Evolutionary conservation across 2,797 vertebrate species (phyloP).

Genomic region (Phalloptychus januarius): DNA sequence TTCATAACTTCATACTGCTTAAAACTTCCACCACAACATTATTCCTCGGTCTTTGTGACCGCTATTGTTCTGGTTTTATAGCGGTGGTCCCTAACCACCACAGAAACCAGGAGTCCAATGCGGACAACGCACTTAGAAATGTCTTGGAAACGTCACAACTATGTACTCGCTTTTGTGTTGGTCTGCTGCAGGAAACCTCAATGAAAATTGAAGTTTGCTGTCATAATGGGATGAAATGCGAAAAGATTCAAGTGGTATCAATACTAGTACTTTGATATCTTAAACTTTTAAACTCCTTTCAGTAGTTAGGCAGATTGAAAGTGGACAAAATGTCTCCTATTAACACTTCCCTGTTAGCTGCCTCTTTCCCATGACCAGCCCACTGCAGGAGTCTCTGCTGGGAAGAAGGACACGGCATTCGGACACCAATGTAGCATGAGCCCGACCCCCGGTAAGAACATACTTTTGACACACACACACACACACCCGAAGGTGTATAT

Average conservation of each 20-base stretch:
- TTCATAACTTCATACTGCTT: background rate
- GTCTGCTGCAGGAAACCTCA: background rate
- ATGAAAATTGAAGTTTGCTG: background rate
- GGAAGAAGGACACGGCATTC: constrained; percentile 70
- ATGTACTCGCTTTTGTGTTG: background rate
- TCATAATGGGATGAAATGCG: background rate
- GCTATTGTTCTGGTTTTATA: background rate
- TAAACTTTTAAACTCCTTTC: background rate
- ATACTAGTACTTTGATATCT: background rate
- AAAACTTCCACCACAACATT: background rate
- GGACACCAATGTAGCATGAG: constrained; percentile 78
- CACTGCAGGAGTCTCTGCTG: constrained; percentile 61
- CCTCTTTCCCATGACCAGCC: constrained; percentile 78
- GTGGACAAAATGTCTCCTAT: constrained; percentile 1
- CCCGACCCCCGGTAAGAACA: constrained; percentile 42
- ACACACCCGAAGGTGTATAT: constrained; percentile 11
- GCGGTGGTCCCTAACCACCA: background rate
- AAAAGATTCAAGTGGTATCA: background rate
- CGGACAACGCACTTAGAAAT: background rate
- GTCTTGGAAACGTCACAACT: background rate
- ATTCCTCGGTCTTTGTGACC: background rate
- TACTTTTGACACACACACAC: constrained; percentile 22
- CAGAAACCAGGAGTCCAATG: background rate
- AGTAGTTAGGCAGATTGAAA: background rate
- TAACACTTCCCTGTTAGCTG: constrained; percentile 26